A percentile compares a stretch with the other conserved stretches of the same genome.
These are phyloP conservation scores for Zaprionus kolodkinae DNA, from an alignment of 1,140 invertebrate species.

Conservation along the genomic window DNA sequence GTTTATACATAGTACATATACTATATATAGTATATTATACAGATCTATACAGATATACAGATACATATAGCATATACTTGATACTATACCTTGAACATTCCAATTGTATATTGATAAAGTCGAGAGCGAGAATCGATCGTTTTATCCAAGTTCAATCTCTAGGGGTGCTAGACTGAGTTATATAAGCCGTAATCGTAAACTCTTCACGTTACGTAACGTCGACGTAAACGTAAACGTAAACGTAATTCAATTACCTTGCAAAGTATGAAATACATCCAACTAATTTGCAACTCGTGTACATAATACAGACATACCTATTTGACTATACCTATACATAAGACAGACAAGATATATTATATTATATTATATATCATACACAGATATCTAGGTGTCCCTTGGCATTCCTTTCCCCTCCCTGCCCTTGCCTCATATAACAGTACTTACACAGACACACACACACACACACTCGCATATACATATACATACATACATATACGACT, in stretches of 20 bases:
- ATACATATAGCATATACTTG: slow-evolving; percentile 25
- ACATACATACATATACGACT: slow-evolving; percentile 41
- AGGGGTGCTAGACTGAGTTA: slow-evolving; percentile 80
- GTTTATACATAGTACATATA: slow-evolving; percentile 28
- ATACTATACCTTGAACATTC: slow-evolving; percentile 34
- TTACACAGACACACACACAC: slow-evolving; percentile 10
- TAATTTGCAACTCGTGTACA: slow-evolving; percentile 51
- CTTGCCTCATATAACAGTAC: background rate
- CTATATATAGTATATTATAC: slow-evolving; percentile 3
- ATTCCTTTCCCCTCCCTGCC: background rate
- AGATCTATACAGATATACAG: slow-evolving; percentile 19
- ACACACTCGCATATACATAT: slow-evolving; percentile 1
- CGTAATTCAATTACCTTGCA: slow-evolving; percentile 77
- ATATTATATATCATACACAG: slow-evolving; percentile 24
- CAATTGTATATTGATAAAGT: slow-evolving; percentile 68
- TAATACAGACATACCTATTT: slow-evolving; percentile 34
- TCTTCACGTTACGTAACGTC: slow-evolving; percentile 5
- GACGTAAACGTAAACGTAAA: slow-evolving; percentile 59
- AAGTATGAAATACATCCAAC: slow-evolving; percentile 69
- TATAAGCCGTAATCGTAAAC: slow-evolving; percentile 37
- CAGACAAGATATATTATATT: slow-evolving; percentile 11
- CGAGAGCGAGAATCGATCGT: slow-evolving; percentile 51
- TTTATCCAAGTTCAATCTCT: slow-evolving; percentile 74
- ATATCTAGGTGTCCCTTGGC: slow-evolving; percentile 7
- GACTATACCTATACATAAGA: slow-evolving; percentile 13